Evolutionary conservation across 2,888 invertebrate genomes (phyloP), one percentile per base, ranked within the genome.

Genomic region (Macrophya alboannulata): DNA sequence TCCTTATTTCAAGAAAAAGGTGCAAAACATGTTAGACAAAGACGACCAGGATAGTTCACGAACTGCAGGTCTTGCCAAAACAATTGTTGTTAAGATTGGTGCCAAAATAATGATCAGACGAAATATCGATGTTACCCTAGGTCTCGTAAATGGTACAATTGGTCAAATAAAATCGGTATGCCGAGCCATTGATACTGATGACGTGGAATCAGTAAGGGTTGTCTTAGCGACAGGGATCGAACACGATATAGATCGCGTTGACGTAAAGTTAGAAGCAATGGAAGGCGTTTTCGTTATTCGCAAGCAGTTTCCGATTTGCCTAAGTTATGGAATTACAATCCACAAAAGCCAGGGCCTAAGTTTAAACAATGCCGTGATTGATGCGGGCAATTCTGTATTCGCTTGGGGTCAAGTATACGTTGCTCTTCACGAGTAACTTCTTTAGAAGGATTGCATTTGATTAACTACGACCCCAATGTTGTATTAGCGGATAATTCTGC

Each of bases 131-230:
- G 86, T 90, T 25, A 88, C 86, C 15, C 43, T 89, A 84, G 89
- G 90, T 43, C 86, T 91, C 72, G 88, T 89, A 0, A 91, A 90
- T 87, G 89, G 90, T 40, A 86, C 89, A 0, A 89, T 90, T 21
- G 89, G 86, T 45, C 86, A 48, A 15, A 84, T 90, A 25, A 72
- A 85, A 85, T 85, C 86, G 15, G 79, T 90, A n/a, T 55, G 31
- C n/a, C 62, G 59, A 55, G 48, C 82, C 37, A 25, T 72, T 48
- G 85, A 88, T 31, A 81, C 37, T 15, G 43, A 82, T 74, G 45
- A 87, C 43, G 76, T 89, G 40, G 87, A 88, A 81, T 86, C 48
- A 55, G 62, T 90, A 4, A 83, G 55, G 21, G 87, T 90, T 48
- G n/a, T 59, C 15, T 86, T 90, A 68, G 4, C 82, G 8, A 79